Evolutionary conservation across 2,797 vertebrate species (phyloP), one percentile per base, ranked within the genome.

Genomic region (Heterohyrax brucei): DNA sequence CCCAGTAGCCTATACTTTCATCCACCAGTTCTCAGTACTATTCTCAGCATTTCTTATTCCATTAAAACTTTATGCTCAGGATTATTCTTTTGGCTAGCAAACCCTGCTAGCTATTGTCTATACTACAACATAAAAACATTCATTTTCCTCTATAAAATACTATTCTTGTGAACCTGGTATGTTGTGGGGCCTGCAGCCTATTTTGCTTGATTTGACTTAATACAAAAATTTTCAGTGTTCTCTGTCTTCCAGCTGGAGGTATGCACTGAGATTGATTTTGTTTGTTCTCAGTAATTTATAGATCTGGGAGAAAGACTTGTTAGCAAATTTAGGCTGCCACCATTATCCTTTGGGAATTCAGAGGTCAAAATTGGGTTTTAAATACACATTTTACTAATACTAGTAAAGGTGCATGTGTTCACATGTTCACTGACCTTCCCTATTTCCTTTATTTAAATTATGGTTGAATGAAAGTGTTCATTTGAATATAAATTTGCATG

Each of bases 281-380:
- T 62, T 46, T 87, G 28, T 30, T 82, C 48, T 70, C n/a, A 7
- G 33, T 62, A 77, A 66, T 75, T 48, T 53, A 14, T 33, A 72
- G n/a, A 78, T 78, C 10, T 46, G 3, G 53, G n/a, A 82, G n/a
- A n/a, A 48, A 81, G 19, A 59, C 7, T 28, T 93, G 4, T 19
- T 44, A 87, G 46, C n/a, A 91, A 73, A 91, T 61, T 64, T 90
- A 91, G 59, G 68, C 39, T 50, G 33, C 91, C 28, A 53, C 0
- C 2, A 26, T 48, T 87, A 30, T 64, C 14, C 33, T 59, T 30
- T 21, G 30, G 46, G 68, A 87, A 77, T 33, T 18, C 33, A 77
- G 19, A 33, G 1, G 53, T 72, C 53, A 83, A 64, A 14, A 82
- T 7, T 77, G 10, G 22, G 21, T 33, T 87, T 89, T 33, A 22